phyloP scores from a whole-genome alignment of 2,888 invertebrate species.

The Heliconius ismenius region DNA sequence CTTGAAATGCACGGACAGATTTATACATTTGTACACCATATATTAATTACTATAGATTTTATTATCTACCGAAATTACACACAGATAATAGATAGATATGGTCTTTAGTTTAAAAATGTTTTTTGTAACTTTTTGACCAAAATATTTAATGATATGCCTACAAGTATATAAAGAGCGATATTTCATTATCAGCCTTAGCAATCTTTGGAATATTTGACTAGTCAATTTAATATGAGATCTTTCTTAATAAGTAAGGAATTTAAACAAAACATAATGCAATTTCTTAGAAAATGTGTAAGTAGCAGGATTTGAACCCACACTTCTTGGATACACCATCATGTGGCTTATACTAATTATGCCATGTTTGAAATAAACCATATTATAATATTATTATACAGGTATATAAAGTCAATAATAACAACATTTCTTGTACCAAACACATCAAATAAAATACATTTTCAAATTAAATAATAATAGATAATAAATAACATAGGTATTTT shows the following conservation, averaged over 20 bases:
- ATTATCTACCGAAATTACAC: too few species aligned
- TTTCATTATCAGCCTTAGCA: slow-evolving; percentile 19
- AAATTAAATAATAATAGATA: not conserved
- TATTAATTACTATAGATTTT: too few species aligned
- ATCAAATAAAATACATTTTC: not conserved
- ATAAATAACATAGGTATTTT: not conserved
- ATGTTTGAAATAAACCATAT: too few species aligned
- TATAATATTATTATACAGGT: not conserved
- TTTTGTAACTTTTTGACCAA: not conserved
- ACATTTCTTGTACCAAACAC: not conserved
- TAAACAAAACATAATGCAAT: not conserved
- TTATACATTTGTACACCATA: not conserved
- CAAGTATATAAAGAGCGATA: slow-evolving; percentile 1
- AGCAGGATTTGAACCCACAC: too few species aligned
- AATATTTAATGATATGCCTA: slow-evolving; percentile 17
- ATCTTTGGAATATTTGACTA: slow-evolving; percentile 21
- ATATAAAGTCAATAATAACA: too few species aligned
- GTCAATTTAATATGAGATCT: not conserved
- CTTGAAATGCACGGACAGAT: not conserved
- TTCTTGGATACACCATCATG: too few species aligned
- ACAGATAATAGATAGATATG: too few species aligned
- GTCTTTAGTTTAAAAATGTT: too few species aligned
- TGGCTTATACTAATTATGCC: too few species aligned
- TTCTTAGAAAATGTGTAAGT: not conserved
- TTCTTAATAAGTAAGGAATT: not conserved